Evolutionary conservation across 2,113 vertebrate species (phyloP).

Genomic region (Sylvia atricapilla): DNA sequence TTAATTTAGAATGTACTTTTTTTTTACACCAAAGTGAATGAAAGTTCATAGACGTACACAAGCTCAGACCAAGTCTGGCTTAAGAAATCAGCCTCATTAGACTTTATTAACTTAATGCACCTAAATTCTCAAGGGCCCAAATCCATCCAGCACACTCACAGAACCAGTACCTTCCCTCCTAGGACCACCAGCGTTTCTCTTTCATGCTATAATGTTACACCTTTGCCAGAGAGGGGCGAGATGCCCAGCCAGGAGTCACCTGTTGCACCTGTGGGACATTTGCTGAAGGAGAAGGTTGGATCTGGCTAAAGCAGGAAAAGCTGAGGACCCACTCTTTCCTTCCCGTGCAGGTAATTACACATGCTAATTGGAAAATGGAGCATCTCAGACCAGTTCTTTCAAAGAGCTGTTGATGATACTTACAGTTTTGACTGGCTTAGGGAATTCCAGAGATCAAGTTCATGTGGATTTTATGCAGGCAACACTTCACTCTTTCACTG

Average conservation of each 20-base stretch:
- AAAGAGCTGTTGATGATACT: neutral
- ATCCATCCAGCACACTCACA: neutral
- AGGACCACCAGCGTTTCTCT: neutral
- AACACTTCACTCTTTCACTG: neutral
- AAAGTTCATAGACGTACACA: neutral
- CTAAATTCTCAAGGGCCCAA: neutral
- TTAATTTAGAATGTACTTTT: neutral
- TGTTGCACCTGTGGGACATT: neutral
- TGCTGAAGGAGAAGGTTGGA: neutral
- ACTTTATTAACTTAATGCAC: neutral
- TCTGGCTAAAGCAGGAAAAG: neutral
- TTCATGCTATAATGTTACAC: too few species aligned
- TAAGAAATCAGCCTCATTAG: neutral
- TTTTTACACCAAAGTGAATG: neutral
- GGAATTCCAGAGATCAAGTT: neutral
- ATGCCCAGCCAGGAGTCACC: neutral
- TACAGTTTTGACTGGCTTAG: neutral
- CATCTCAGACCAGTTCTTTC: neutral
- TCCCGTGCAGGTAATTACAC: neutral
- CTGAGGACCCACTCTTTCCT: neutral
- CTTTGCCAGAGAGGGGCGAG: rapidly evolving
- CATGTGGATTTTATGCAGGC: neutral
- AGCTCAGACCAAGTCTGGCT: neutral
- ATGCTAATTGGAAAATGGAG: neutral
- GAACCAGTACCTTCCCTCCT: neutral